These are phyloP conservation scores for Amaurobius ferox DNA, from an alignment of 2,888 invertebrate genomes.

Conservation along the genomic window DNA sequence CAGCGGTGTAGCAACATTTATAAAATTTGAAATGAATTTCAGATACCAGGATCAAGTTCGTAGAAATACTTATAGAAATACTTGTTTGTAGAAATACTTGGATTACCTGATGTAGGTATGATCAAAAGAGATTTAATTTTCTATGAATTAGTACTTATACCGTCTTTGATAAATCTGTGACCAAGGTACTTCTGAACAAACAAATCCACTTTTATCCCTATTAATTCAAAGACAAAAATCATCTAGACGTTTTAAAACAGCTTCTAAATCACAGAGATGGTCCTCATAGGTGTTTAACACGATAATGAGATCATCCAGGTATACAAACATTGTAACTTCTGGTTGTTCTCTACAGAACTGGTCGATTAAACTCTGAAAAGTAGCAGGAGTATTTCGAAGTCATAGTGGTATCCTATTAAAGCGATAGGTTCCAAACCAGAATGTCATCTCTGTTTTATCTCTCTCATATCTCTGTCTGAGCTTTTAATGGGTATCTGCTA, in stretches of 20 bases:
- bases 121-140: neutral
- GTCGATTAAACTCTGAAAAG: no score
- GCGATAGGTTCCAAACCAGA: no score
- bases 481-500: no score
- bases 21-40: slow-evolving; percentile 13
- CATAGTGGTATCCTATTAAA: no score
- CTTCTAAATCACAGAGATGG: neutral
- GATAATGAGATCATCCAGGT: slow-evolving; percentile 29
- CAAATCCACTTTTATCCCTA: slow-evolving; percentile 27
- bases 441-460: no score
- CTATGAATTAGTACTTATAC: neutral
- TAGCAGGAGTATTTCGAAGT: no score
- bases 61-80: slow-evolving; percentile 30
- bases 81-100: no score
- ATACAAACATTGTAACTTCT: neutral
- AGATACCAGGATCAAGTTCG: slow-evolving; percentile 27
- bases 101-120: neutral
- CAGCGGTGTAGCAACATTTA: neutral
- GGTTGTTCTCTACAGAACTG: neutral
- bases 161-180: neutral
- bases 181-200: slow-evolving; percentile 10
- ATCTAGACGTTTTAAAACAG: slow-evolving; percentile 16
- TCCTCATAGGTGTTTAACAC: slow-evolving; percentile 2
- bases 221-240: slow-evolving; percentile 15
- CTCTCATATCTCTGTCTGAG: no score